Conservation (phyloP, 2,888 invertebrate genomes). For the Dolomedes plantarius region DNA sequence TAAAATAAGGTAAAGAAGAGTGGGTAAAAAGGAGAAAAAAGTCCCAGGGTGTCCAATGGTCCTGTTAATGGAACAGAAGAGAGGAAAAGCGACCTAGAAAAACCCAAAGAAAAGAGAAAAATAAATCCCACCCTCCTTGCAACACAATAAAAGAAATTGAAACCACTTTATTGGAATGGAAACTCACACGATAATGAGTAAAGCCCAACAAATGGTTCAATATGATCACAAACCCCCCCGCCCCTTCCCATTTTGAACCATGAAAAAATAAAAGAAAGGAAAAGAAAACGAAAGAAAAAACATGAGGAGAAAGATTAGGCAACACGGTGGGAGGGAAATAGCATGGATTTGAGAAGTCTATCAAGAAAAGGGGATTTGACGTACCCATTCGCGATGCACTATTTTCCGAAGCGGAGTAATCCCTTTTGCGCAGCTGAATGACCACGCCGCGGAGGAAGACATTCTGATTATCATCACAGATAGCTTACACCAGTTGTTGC, state of each 20-base stretch:
- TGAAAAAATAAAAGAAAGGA: slow-evolving; percentile 25
- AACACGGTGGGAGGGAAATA: slow-evolving; percentile 63
- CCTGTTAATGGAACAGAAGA: slow-evolving; percentile 58
- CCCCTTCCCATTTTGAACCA: slow-evolving; percentile 59
- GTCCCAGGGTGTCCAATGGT: slow-evolving; percentile 16
- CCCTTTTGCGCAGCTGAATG: slow-evolving; percentile 68
- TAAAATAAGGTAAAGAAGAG: slow-evolving; percentile 36
- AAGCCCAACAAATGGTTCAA: slow-evolving; percentile 68
- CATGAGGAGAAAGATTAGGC: slow-evolving; percentile 65
- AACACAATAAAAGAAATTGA: slow-evolving; percentile 71
- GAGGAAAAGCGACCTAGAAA: slow-evolving; percentile 25
- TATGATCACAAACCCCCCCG: slow-evolving; percentile 46
- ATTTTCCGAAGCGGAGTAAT: slow-evolving; percentile 71
- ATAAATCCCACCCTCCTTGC: background rate
- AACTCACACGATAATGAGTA: slow-evolving; percentile 68
- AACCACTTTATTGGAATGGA: slow-evolving; percentile 71
- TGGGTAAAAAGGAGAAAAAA: slow-evolving; percentile 3
- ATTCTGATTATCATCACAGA: slow-evolving; percentile 72
- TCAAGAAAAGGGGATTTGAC: slow-evolving; percentile 68
- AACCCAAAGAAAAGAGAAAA: background rate
- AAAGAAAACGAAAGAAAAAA: slow-evolving; percentile 17
- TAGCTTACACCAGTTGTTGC: slow-evolving; percentile 50
- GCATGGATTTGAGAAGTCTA: slow-evolving; percentile 70
- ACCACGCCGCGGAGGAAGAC: slow-evolving; percentile 67
- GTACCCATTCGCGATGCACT: slow-evolving; percentile 69